Percentiles rank a stretch among this genome's conserved stretches.
Evolutionary conservation across 2,888 invertebrate species (phyloP).

Genomic region (Leptura quadrifasciata): DNA sequence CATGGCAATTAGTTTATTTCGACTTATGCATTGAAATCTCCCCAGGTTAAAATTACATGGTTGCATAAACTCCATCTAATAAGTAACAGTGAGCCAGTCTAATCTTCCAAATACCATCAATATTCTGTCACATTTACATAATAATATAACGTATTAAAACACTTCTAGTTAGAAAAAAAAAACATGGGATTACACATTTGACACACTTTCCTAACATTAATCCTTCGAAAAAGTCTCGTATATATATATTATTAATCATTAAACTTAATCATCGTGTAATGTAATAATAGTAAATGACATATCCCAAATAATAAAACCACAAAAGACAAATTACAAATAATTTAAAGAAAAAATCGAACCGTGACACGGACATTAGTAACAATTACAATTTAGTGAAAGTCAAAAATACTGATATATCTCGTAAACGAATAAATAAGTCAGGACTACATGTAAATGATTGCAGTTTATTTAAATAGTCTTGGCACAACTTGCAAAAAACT

Average conservation of each 20-base stretch:
- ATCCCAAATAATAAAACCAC: conserved; percentile 19
- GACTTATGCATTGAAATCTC: conserved; percentile 28
- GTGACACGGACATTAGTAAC: conserved; percentile 22
- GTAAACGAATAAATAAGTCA: too few species aligned
- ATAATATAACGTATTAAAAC: conserved; percentile 28
- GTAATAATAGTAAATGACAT: conserved; percentile 20
- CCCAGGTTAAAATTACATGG: conserved; percentile 21
- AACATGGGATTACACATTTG: conserved; percentile 33
- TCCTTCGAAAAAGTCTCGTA: conserved; percentile 19
- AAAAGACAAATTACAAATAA: conserved; percentile 25
- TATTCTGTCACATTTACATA: conserved; percentile 47
- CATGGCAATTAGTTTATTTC: neutral
- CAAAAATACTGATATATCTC: conserved; percentile 13
- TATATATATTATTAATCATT: conserved; percentile 27
- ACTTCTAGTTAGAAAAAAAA: conserved; percentile 31
- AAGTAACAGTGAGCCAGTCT: conserved; percentile 34
- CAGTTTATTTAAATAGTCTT: neutral
- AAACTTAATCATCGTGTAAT: conserved; percentile 17
- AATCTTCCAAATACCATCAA: conserved; percentile 48
- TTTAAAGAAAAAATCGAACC: conserved; percentile 21
- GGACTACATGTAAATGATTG: neutral
- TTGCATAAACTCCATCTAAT: conserved; percentile 38
- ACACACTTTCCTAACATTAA: conserved; percentile 33
- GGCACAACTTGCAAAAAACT: neutral
- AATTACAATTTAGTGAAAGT: conserved; percentile 33